phyloP scores from a whole-genome alignment of 1,140 invertebrate species.

The Cotesia chilonis region DNA sequence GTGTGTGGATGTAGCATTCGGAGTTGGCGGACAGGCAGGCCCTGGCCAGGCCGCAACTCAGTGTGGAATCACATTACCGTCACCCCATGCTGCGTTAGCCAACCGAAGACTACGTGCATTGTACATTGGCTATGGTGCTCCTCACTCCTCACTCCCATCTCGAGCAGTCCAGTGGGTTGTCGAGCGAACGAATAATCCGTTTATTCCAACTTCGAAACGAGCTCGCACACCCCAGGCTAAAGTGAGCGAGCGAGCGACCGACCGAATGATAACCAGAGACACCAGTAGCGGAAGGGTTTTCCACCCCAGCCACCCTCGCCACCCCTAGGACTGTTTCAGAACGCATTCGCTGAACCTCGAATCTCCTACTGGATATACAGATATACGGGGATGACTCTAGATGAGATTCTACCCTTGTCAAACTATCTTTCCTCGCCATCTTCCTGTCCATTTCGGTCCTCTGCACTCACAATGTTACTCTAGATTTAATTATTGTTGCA shows the following conservation, averaged over 20 bases:
- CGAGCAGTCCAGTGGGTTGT: constrained; percentile 35
- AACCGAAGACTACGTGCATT: constrained; percentile 56
- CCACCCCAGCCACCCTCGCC: neutral
- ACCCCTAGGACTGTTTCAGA: constrained; percentile 1
- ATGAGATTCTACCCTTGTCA: constrained; percentile 37
- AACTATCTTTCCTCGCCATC: constrained; percentile 26
- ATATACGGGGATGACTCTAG: constrained; percentile 19
- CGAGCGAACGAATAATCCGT: constrained; percentile 58
- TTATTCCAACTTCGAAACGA: constrained; percentile 59
- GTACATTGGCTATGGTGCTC: constrained; percentile 48
- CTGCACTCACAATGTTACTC: neutral
- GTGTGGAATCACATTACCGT: constrained; percentile 60
- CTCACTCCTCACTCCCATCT: constrained; percentile 11
- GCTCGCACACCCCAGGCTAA: constrained; percentile 32
- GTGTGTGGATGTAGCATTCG: constrained; percentile 40
- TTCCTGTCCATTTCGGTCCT: constrained; percentile 9
- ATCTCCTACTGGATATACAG: constrained; percentile 27
- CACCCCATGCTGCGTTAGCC: constrained; percentile 53
- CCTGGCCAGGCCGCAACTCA: constrained; percentile 50
- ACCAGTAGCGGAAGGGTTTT: constrained; percentile 20
- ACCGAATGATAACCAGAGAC: constrained; percentile 8
- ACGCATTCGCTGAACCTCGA: constrained; percentile 29
- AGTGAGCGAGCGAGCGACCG: constrained; percentile 20
- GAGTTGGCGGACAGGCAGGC: constrained; percentile 49
- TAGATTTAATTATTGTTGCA: constrained; percentile 12